These are phyloP conservation scores for Cydia splendana DNA, from an alignment of 1,140 invertebrate genomes.

Conservation along the genomic window DNA sequence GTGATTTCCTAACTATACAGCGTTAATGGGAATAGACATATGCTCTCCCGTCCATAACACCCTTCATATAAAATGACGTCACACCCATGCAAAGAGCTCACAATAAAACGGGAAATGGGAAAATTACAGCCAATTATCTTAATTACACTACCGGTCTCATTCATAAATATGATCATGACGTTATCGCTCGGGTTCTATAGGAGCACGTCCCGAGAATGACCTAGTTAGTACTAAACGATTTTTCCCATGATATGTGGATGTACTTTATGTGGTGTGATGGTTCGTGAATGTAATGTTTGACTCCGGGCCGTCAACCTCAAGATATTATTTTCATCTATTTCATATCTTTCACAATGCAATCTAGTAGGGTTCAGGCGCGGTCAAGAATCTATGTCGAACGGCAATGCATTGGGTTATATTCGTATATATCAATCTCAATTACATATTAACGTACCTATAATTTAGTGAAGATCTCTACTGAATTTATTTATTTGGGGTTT, in stretches of 20 bases:
- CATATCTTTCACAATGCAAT: neutral
- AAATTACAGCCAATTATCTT: constrained; percentile 14
- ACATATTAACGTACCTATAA: too few relatives aligned
- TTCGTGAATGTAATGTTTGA: neutral
- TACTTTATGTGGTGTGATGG: neutral
- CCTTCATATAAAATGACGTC: neutral
- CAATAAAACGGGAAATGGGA: constrained; percentile 26
- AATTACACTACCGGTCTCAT: constrained; percentile 15
- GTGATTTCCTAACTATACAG: too few relatives aligned
- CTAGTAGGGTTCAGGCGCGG: neutral
- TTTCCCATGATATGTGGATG: neutral
- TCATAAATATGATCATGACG: constrained; percentile 24
- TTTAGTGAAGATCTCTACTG: too few relatives aligned
- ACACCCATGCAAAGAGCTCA: neutral
- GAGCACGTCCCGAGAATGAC: neutral
- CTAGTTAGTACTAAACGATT: neutral
- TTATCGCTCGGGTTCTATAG: neutral
- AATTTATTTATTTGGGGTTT: too few relatives aligned
- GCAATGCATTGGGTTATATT: too few relatives aligned
- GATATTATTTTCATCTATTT: neutral
- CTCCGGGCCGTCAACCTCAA: neutral
- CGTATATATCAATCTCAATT: too few relatives aligned
- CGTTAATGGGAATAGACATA: too few relatives aligned
- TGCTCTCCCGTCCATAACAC: neutral
- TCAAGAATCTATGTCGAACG: neutral